phyloP scores from a whole-genome alignment of 2,888 invertebrate genomes.

The Eupithecia inturbata region DNA sequence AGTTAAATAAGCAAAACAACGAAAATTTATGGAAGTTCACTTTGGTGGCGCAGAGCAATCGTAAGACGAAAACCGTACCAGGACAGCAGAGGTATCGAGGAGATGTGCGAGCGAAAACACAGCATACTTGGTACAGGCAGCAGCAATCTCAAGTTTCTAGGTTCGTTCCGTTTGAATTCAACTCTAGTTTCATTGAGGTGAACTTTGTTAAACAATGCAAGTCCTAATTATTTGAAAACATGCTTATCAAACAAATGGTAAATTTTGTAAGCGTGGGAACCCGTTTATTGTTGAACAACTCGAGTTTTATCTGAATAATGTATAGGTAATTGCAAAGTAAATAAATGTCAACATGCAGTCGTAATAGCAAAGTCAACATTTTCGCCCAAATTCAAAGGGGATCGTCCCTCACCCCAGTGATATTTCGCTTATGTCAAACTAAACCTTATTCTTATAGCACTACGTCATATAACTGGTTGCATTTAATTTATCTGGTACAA shows the following conservation, averaged over 20 bases:
- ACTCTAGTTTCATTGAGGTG: background rate
- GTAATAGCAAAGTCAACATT: constrained; percentile 69
- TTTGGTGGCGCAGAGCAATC: constrained; percentile 42
- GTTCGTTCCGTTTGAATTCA: constrained; percentile 13
- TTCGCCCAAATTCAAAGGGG: constrained; percentile 63
- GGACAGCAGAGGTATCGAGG: constrained; percentile 51
- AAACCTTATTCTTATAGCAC: background rate
- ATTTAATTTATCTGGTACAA: constrained; percentile 50
- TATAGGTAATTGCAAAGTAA: constrained; percentile 61
- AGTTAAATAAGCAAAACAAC: constrained; percentile 34
- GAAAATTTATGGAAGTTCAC: constrained; percentile 39
- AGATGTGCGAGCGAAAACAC: constrained; percentile 25
- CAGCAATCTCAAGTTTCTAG: constrained; percentile 13
- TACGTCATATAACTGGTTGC: constrained; percentile 39
- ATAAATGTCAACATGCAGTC: constrained; percentile 67
- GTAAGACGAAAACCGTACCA: constrained; percentile 63
- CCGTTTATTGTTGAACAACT: constrained; percentile 27
- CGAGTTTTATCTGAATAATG: constrained; percentile 33
- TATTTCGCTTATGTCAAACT: constrained; percentile 35
- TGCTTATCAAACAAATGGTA: background rate
- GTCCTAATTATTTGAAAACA: background rate
- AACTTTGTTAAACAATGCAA: background rate
- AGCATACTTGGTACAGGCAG: background rate
- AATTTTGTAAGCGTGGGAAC: constrained; percentile 12
- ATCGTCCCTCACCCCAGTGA: constrained; percentile 43